phyloP scores from a whole-genome alignment of 2,888 invertebrate genomes.

The Lysandra bellargus region DNA sequence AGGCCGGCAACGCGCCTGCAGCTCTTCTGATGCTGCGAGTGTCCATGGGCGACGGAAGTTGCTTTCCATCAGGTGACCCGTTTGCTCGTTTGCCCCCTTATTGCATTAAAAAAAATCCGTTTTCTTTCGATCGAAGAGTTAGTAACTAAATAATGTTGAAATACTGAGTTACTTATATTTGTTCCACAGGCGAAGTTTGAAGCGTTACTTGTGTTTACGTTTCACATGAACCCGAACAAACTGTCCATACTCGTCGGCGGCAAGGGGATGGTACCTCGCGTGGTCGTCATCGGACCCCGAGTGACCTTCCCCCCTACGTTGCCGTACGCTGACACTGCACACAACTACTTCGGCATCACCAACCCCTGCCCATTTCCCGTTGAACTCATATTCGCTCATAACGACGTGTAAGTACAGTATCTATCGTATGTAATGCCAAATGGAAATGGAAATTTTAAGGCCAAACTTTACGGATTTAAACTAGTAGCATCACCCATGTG shows the following conservation, averaged over 20 bases:
- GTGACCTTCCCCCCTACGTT: conserved; percentile 82
- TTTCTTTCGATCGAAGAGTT: no score
- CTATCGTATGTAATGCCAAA: neutral
- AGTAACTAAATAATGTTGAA: no score
- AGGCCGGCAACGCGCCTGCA: no score
- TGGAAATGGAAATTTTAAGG: no score
- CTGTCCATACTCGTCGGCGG: conserved; percentile 74
- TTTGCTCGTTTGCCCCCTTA: no score
- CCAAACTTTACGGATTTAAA: no score
- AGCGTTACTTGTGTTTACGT: conserved; percentile 64
- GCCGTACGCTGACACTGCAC: conserved; percentile 82
- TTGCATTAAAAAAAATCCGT: no score
- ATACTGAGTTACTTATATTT: conserved; percentile 29
- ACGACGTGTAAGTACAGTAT: conserved; percentile 78
- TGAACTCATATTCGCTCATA: conserved; percentile 85
- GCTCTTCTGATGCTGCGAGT: no score
- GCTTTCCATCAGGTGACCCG: no score
- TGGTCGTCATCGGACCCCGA: conserved; percentile 72
- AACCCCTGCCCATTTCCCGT: conserved; percentile 84
- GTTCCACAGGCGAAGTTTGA: conserved; percentile 63
- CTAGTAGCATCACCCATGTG: no score
- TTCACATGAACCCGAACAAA: conserved; percentile 76
- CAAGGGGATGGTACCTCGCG: conserved; percentile 74
- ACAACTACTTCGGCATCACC: conserved; percentile 80
- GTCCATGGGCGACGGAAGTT: no score